A percentile compares a stretch with the other conserved stretches of the same genome.
These are phyloP conservation scores for Spondyliosoma cantharus DNA, from an alignment of 2,797 vertebrate species.

Conservation along the genomic window DNA sequence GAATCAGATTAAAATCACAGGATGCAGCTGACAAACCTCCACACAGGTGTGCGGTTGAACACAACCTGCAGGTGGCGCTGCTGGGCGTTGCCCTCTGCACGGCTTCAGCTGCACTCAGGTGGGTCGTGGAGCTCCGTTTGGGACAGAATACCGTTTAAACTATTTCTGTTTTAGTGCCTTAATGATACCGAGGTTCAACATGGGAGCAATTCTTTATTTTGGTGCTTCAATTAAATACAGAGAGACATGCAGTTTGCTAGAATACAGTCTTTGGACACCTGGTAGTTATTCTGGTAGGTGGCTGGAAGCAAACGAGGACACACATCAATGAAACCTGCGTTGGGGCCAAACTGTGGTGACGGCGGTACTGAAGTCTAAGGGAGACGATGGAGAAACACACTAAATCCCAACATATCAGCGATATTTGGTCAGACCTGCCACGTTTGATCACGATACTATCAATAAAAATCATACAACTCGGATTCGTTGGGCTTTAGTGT, in stretches of 20 bases:
- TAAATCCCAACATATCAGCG: no score
- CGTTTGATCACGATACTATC: no score
- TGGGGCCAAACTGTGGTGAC: no score
- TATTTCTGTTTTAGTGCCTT: background rate
- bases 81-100: background rate
- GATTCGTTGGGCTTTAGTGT: no score
- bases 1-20: background rate
- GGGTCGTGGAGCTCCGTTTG: background rate
- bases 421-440: no score
- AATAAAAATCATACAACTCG: no score
- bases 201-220: background rate
- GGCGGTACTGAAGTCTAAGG: no score
- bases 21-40: background rate
- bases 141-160: background rate
- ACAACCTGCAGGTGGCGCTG: conserved; percentile 21
- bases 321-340: no score
- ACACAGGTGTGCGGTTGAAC: background rate
- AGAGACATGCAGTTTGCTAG: no score
- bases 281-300: background rate
- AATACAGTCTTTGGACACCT: no score
- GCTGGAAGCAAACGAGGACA: background rate
- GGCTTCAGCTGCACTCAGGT: background rate
- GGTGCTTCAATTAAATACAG: no score
- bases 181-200: background rate
- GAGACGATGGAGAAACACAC: no score